Evolutionary conservation across 2,888 invertebrate genomes (phyloP), one percentile per base, ranked within the genome.

Genomic region (Conchocele bisecta): DNA sequence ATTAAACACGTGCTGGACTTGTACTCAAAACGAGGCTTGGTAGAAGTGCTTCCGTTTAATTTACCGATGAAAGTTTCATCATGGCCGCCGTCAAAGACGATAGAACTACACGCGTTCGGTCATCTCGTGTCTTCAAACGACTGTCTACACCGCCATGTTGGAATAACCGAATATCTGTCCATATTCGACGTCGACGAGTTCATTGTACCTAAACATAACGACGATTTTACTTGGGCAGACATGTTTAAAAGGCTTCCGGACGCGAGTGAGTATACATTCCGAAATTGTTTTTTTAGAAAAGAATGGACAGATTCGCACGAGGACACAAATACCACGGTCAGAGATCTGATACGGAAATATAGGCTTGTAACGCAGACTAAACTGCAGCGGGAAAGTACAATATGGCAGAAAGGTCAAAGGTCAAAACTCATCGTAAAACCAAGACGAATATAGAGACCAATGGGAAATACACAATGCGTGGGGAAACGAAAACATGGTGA

Each of bases 151-250:
- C 73, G 90, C 53, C 76, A 82, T 59, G 80, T 82, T 69, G 50
- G 80, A 31, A 26, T 58, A 22, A 81, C 82, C 20, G 65, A 83
- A 29, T 88, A 83, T 67, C 50, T 89, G n/a, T 88, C 87, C 6
- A 87, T 84, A 68, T 64, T 84, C 37, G 91, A 91, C 69, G 46
- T 90, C 11, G 91, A 91, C 61, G 91, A 91, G 70, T 88, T 89
- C 56, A 84, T 90, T 39, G 83, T 90, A 26, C 90, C 90, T 1
- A 69, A 71, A 37, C 46, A 68, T 15, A 28, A 59, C 20, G 28
- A 59, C 13, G 51, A 65, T 28, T 22, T 39, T n/a, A 77, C 69
- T 20, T 87, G 88, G 88, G n/a, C 37, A 0, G 74, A 76, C 7
- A 58, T 88, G 79, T 20, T 83, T 1, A 17, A 48, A 6, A 42